phyloP scores from a whole-genome alignment of 2,888 invertebrate genomes.

The Blastobasis adustella region DNA sequence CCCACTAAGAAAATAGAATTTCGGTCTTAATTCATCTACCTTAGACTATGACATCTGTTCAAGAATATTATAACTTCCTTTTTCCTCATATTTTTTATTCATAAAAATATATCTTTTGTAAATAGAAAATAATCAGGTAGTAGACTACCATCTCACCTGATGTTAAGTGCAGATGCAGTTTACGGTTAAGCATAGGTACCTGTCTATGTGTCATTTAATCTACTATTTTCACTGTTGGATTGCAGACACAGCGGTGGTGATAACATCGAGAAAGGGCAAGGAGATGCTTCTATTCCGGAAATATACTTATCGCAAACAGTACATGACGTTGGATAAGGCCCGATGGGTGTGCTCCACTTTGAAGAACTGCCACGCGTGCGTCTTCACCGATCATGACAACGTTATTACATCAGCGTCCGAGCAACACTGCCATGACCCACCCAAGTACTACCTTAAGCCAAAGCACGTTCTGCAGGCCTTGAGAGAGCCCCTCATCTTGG shows the following conservation, averaged over 20 bases:
- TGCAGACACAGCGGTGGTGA: slow-evolving; percentile 48
- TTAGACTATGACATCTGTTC: no score
- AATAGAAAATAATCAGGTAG: no score
- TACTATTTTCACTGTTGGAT: slow-evolving; percentile 3
- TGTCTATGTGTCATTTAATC: background rate
- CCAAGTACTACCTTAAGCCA: slow-evolving; percentile 58
- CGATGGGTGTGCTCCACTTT: slow-evolving; percentile 62
- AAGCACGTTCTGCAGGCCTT: slow-evolving; percentile 48
- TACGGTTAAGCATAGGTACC: no score
- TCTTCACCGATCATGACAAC: slow-evolving; percentile 49
- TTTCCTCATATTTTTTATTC: no score
- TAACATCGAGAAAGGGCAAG: slow-evolving; percentile 61
- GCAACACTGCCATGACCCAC: slow-evolving; percentile 53
- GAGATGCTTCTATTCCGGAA: slow-evolving; percentile 55
- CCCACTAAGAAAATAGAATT: no score
- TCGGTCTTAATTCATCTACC: no score
- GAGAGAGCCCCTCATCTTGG: slow-evolving; percentile 36
- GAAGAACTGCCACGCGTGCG: slow-evolving; percentile 54
- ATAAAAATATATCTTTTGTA: no score
- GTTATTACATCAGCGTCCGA: slow-evolving; percentile 42
- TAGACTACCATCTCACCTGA: no score
- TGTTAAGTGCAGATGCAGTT: no score
- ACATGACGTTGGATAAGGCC: slow-evolving; percentile 30
- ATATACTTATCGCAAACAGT: slow-evolving; percentile 59
- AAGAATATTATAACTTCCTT: no score